These are phyloP conservation scores for Ondatra zibethicus DNA, from an alignment of 2,113 vertebrate species.

Conservation along the genomic window DNA sequence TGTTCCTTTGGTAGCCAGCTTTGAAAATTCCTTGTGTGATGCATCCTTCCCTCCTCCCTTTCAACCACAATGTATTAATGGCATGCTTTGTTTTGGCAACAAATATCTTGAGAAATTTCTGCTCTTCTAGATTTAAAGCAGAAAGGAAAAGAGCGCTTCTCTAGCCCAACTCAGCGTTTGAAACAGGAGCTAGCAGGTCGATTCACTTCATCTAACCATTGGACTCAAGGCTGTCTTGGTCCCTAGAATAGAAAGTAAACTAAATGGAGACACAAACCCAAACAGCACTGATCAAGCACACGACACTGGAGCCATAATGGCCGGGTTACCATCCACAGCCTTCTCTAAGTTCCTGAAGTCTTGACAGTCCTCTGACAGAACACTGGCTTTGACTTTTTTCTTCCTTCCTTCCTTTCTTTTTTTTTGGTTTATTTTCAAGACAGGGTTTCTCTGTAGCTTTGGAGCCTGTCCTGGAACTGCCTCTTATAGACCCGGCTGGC, in stretches of 20 bases:
- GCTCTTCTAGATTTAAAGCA: constrained; percentile 7
- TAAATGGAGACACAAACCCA: background rate
- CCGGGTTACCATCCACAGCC: background rate
- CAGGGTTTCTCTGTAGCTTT: too few relatives aligned
- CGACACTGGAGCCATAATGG: background rate
- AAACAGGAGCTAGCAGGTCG: constrained; percentile 10
- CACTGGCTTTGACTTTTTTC: background rate
- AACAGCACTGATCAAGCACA: background rate
- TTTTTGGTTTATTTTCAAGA: too few relatives aligned
- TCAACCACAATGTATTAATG: background rate
- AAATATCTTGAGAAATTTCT: background rate
- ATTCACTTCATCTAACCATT: constrained; percentile 39
- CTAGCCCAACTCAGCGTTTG: background rate
- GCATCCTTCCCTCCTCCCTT: background rate
- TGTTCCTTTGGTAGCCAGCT: background rate
- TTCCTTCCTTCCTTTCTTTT: too few relatives aligned
- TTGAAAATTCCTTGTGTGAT: constrained; percentile 52
- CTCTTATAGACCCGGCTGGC: too few relatives aligned
- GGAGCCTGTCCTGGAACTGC: too few relatives aligned
- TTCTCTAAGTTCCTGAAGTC: background rate
- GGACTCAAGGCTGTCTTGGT: constrained; percentile 11
- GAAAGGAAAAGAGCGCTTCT: constrained; percentile 22
- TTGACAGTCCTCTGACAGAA: background rate
- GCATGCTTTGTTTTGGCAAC: background rate
- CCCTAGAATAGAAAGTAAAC: constrained; percentile 53